Conservation (phyloP, 2,113 vertebrate species). For the Aramus guarauna region DNA sequence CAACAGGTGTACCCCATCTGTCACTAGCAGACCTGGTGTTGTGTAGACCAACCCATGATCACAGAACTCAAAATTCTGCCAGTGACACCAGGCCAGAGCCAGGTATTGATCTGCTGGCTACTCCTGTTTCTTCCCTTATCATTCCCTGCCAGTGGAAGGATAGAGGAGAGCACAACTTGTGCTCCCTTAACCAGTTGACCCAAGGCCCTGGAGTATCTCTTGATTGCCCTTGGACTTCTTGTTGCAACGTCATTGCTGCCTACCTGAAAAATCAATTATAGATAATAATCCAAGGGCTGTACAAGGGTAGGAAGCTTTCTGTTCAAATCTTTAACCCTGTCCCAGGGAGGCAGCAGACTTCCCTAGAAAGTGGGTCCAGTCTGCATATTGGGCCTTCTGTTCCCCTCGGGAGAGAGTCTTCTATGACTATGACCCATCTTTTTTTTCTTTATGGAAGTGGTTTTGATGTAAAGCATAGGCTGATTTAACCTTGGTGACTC, state of each 20-base stretch:
- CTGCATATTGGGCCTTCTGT: neutral
- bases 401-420: neutral
- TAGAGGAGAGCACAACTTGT: neutral
- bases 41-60: fast-evolving
- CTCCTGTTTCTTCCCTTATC: neutral
- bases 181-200: neutral
- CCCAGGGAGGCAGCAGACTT: neutral
- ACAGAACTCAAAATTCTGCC: neutral
- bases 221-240: neutral
- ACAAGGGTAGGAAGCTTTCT: neutral
- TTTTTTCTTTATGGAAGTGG: neutral
- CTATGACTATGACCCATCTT: neutral
- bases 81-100: neutral
- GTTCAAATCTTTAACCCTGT: neutral
- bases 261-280: neutral
- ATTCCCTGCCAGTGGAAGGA: neutral
- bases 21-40: neutral
- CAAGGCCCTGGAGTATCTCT: neutral
- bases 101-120: neutral
- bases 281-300: neutral
- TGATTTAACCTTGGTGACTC: neutral
- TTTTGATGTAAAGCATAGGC: neutral
- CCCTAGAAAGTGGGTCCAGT: neutral
- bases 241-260: neutral
- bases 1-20: neutral